Percentiles rank a stretch among this genome's conserved stretches.
phyloP scores from a whole-genome alignment of 2,888 invertebrate genomes.

The Leptopilina syphax region DNA sequence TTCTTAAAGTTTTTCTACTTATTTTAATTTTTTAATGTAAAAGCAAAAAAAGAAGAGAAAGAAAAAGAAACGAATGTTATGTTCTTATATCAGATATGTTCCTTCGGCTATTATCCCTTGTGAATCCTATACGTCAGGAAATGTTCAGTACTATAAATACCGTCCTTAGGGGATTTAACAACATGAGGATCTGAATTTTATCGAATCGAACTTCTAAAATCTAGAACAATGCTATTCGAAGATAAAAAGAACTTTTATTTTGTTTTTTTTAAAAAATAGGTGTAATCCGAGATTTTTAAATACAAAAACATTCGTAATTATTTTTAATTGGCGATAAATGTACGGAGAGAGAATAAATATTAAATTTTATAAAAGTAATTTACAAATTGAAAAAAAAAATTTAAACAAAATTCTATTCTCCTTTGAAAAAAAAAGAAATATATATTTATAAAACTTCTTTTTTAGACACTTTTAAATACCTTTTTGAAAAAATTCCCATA shows the following conservation, averaged over 20 bases:
- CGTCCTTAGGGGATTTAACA: constrained; percentile 14
- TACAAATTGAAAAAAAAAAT: no score
- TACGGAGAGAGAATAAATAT: no score
- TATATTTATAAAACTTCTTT: no score
- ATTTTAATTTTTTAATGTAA: not conserved
- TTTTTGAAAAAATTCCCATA: no score
- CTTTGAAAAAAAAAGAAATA: no score
- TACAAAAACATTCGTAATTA: no score
- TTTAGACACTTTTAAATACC: no score
- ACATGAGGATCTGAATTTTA: constrained; percentile 13
- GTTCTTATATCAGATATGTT: constrained; percentile 1
- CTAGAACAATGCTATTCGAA: not conserved
- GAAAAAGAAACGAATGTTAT: no score
- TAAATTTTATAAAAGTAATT: no score
- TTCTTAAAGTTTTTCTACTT: not conserved
- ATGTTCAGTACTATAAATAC: constrained; percentile 13
- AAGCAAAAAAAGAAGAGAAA: not conserved
- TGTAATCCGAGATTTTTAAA: no score
- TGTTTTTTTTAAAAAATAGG: not conserved
- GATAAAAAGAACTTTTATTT: constrained; percentile 12
- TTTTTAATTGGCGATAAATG: no score
- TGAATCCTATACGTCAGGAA: not conserved
- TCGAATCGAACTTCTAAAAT: constrained; percentile 2
- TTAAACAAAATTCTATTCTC: no score
- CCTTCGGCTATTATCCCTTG: not conserved